A percentile compares a stretch with the other conserved stretches of the same genome.
Evolutionary conservation across 2,888 invertebrate genomes (phyloP).

Genomic region (Troilus luridus): DNA sequence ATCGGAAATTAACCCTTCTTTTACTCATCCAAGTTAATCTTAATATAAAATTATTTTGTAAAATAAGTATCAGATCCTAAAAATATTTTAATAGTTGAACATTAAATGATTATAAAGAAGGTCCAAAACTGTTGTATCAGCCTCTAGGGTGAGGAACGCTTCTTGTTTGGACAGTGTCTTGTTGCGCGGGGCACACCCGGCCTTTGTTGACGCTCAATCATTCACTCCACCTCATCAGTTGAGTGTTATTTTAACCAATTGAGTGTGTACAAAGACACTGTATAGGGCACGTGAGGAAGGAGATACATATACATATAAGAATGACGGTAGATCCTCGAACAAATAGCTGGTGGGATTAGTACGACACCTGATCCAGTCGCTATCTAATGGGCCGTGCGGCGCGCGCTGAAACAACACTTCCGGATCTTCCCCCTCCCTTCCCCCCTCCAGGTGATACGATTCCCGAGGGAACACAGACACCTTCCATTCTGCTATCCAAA

Average conservation of each 20-base stretch:
- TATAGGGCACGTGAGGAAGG: conserved; percentile 22
- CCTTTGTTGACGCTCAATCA: background rate
- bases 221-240: background rate
- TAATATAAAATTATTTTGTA: no score
- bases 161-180: background rate
- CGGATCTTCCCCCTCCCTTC: background rate
- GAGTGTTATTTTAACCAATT: conserved; percentile 17
- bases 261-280: conserved; percentile 13
- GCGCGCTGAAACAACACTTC: conserved; percentile 51
- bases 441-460: background rate
- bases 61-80: background rate
- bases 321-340: background rate
- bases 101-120: background rate
- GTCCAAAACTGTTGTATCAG: background rate
- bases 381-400: conserved; percentile 48
- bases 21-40: no score
- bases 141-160: background rate
- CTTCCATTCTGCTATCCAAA: background rate
- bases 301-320: conserved; percentile 32
- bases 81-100: background rate
- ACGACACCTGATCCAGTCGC: background rate
- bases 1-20: no score
- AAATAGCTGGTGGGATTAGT: conserved; percentile 33
- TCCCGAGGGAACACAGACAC: conserved; percentile 50
- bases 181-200: conserved; percentile 2